These are phyloP conservation scores for Pheosia gnoma DNA, from an alignment of 2,888 invertebrate species.

Conservation along the genomic window DNA sequence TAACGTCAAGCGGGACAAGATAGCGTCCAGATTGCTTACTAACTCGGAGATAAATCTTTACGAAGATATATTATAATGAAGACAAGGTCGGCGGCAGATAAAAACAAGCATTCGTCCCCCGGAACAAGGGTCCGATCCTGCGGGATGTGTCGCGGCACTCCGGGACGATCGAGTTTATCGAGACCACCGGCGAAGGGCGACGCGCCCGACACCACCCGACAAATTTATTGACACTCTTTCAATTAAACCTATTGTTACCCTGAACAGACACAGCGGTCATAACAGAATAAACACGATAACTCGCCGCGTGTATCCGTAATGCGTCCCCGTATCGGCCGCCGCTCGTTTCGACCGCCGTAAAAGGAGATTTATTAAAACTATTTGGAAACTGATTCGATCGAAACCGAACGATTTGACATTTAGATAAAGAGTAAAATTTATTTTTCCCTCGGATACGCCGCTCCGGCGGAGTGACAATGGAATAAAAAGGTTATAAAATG, in stretches of 20 bases:
- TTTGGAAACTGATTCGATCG: slow-evolving; percentile 84
- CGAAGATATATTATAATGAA: slow-evolving; percentile 74
- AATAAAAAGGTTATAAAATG: slow-evolving; percentile 84
- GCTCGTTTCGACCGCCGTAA: slow-evolving; percentile 72
- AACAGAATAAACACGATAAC: slow-evolving; percentile 81
- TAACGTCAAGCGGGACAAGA: slow-evolving; percentile 46
- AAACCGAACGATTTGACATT: slow-evolving; percentile 83
- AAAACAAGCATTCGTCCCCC: slow-evolving; percentile 69
- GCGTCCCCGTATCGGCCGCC: slow-evolving; percentile 71
- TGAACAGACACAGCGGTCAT: slow-evolving; percentile 73
- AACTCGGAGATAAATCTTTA: slow-evolving; percentile 60
- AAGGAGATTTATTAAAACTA: slow-evolving; percentile 85
- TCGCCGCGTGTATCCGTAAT: slow-evolving; percentile 76
- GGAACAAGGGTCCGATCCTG: slow-evolving; percentile 69
- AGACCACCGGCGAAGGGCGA: slow-evolving; percentile 77
- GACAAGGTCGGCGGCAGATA: slow-evolving; percentile 74
- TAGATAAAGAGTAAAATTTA: slow-evolving; percentile 84
- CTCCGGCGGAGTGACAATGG: slow-evolving; percentile 79
- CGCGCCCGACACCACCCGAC: slow-evolving; percentile 61
- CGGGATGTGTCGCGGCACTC: slow-evolving; percentile 62
- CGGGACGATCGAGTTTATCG: slow-evolving; percentile 65
- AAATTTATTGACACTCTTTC: slow-evolving; percentile 84
- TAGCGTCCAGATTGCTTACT: slow-evolving; percentile 55
- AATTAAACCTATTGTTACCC: slow-evolving; percentile 82
- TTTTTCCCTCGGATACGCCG: slow-evolving; percentile 76